Evolutionary conservation across 2,797 vertebrate species (phyloP).

Genomic region (Parauchenoglanis ngamensis): DNA sequence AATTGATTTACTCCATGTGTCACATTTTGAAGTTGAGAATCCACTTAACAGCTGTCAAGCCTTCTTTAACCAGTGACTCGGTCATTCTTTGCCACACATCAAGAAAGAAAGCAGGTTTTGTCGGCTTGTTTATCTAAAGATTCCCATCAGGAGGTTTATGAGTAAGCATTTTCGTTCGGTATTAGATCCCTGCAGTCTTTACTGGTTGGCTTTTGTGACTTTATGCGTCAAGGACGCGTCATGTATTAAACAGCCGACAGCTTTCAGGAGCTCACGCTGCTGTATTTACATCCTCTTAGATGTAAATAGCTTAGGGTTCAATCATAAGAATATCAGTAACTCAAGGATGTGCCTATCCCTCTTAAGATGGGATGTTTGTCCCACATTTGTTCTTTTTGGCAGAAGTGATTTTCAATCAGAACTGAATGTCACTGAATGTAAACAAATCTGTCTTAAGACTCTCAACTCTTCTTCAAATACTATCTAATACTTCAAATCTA

Average conservation of each 20-base stretch:
- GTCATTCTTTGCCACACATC: background rate
- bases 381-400: background rate
- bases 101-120: background rate
- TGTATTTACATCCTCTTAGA: background rate
- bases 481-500: no score
- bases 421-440: background rate
- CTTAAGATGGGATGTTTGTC: background rate
- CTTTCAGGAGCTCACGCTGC: background rate
- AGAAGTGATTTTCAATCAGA: constrained; percentile 2
- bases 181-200: background rate
- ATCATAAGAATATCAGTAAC: background rate
- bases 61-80: constrained; percentile 27
- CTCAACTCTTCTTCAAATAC: background rate
- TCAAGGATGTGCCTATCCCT: background rate
- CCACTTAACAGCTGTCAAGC: constrained; percentile 53
- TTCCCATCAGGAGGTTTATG: background rate
- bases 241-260: background rate
- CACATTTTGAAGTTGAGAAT: constrained; percentile 52
- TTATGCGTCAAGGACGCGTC: background rate
- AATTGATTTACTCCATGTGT: constrained; percentile 45
- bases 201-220: background rate
- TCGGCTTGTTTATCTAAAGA: background rate
- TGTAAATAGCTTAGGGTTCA: background rate
- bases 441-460: constrained; percentile 6
- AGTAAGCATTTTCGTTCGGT: background rate